phyloP scores from a whole-genome alignment of 2,888 invertebrate species.

The Phengaris arion region DNA sequence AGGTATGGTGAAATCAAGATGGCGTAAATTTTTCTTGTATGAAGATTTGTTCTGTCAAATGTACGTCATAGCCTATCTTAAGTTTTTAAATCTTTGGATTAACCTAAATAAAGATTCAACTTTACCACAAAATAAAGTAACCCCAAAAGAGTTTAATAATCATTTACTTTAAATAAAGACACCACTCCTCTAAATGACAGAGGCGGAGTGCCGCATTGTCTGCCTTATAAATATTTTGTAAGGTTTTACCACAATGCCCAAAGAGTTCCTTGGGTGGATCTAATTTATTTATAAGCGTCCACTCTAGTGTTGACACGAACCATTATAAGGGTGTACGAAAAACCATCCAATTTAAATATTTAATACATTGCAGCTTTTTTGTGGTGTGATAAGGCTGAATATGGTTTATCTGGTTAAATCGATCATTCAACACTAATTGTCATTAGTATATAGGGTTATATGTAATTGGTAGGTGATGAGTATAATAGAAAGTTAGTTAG shows the following conservation, averaged over 20 bases:
- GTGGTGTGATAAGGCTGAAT: not conserved
- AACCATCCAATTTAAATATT: conserved; percentile 11
- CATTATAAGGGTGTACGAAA: not conserved
- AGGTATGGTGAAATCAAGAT: too few species aligned
- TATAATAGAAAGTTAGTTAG: too few species aligned
- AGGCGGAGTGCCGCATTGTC: not conserved
- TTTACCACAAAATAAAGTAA: not conserved
- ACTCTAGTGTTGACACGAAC: conserved; percentile 12
- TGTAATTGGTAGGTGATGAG: too few species aligned
- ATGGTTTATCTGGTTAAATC: not conserved
- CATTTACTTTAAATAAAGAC: conserved; percentile 14
- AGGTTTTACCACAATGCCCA: conserved; percentile 7
- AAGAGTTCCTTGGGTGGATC: conserved; percentile 10
- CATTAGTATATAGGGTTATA: too few species aligned
- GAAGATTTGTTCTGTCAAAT: too few species aligned
- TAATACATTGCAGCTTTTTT: not conserved
- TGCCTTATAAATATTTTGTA: conserved; percentile 25
- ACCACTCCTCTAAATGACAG: conserved; percentile 1
- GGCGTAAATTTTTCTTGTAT: too few species aligned
- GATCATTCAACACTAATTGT: not conserved
- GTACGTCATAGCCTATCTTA: too few species aligned
- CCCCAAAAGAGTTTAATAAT: not conserved
- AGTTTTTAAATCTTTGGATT: too few species aligned
- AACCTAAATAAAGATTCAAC: not conserved
- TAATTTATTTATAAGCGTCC: conserved; percentile 27